A percentile compares a stretch with the other conserved stretches of the same genome.
These are phyloP conservation scores for Drosophila maculinotata DNA, from an alignment of 2,888 invertebrate genomes.

Conservation along the genomic window DNA sequence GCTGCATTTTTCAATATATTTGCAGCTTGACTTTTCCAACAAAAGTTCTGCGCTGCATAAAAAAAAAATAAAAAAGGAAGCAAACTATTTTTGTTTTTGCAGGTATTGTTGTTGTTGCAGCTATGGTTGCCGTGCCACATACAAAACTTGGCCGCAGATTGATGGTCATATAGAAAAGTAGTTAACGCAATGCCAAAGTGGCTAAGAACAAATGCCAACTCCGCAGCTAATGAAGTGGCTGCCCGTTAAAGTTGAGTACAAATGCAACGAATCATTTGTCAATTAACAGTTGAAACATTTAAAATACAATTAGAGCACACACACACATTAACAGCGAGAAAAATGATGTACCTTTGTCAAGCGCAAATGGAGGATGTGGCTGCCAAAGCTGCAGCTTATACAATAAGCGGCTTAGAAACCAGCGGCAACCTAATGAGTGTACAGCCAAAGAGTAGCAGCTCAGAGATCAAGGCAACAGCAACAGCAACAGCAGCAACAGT, in stretches of 20 bases:
- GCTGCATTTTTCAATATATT: conserved; percentile 73
- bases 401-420: conserved; percentile 71
- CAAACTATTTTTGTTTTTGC: conserved; percentile 23
- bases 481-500: too few species aligned
- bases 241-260: conserved; percentile 69
- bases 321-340: conserved; percentile 3
- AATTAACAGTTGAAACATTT: conserved; percentile 70
- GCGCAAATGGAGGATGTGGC: conserved; percentile 39
- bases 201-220: conserved; percentile 42
- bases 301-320: conserved; percentile 69
- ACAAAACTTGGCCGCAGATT: conserved; percentile 63
- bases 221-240: conserved; percentile 68
- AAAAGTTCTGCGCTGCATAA: conserved; percentile 59
- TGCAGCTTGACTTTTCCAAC: conserved; percentile 52
- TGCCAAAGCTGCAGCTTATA: conserved; percentile 37
- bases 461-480: conserved; percentile 59
- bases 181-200: conserved; percentile 66
- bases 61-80: too few species aligned
- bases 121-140: conserved; percentile 31
- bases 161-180: conserved; percentile 75
- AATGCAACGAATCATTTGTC: conserved; percentile 73
- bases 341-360: too few species aligned
- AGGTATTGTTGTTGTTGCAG: conserved; percentile 17
- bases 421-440: conserved; percentile 58
- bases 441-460: conserved; percentile 23